These are phyloP conservation scores for Ahaetulla prasina DNA, from an alignment of 2,113 vertebrate genomes.

Conservation along the genomic window DNA sequence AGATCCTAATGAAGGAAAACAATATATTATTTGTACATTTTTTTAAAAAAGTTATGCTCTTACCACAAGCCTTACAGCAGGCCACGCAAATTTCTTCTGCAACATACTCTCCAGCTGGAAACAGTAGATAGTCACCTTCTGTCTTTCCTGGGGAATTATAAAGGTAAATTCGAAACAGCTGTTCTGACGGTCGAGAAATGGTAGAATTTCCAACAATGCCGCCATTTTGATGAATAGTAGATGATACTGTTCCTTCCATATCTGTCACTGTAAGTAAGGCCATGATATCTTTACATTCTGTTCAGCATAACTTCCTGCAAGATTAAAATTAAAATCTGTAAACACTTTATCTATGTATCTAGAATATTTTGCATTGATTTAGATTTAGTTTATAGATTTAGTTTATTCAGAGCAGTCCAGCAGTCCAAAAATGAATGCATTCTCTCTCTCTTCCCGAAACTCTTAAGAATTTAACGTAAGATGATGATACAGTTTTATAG, in stretches of 20 bases:
- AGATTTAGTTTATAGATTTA: not conserved
- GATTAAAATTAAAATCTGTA: slow-evolving; percentile 9
- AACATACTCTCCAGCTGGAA: slow-evolving; percentile 81
- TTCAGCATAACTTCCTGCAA: slow-evolving; percentile 59
- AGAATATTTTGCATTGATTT: not conserved
- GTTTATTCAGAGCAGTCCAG: not conserved
- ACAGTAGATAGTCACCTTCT: slow-evolving; percentile 70
- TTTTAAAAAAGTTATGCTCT: slow-evolving; percentile 50
- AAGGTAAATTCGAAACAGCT: slow-evolving; percentile 78
- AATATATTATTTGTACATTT: not conserved
- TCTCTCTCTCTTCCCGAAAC: not conserved
- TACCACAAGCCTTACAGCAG: slow-evolving; percentile 89
- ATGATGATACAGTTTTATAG: not conserved
- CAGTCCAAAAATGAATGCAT: not conserved
- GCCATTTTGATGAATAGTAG: slow-evolving; percentile 65
- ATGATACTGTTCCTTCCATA: slow-evolving; percentile 71
- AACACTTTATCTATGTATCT: not conserved
- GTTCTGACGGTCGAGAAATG: slow-evolving; percentile 64
- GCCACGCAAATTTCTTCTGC: slow-evolving; percentile 86
- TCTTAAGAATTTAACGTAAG: not conserved
- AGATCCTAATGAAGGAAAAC: not conserved
- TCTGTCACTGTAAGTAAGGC: slow-evolving; percentile 82
- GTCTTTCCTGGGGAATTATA: slow-evolving; percentile 72
- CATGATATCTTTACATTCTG: slow-evolving; percentile 65
- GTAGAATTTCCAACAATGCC: slow-evolving; percentile 60